These are phyloP conservation scores for Dendrolimus kikuchii DNA, from an alignment of 1,140 invertebrate species.

Conservation along the genomic window DNA sequence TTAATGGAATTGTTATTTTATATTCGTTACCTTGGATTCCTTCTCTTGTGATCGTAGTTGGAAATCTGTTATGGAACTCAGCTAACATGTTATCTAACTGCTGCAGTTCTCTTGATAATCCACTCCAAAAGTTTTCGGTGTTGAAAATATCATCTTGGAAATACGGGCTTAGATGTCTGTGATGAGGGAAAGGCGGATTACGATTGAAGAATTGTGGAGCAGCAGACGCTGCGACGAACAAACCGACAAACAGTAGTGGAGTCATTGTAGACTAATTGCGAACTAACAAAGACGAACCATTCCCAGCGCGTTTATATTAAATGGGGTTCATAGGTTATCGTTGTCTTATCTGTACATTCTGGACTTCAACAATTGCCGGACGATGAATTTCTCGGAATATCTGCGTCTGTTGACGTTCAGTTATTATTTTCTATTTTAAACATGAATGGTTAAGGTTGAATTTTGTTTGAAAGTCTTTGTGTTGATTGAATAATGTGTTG, in stretches of 20 bases:
- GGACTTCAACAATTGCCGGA: constrained; percentile 19
- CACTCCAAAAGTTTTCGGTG: constrained; percentile 26
- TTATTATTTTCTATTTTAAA: too few species aligned
- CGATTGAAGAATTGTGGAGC: constrained; percentile 21
- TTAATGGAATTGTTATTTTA: constrained; percentile 23
- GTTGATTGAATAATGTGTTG: too few species aligned
- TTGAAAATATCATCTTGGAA: constrained; percentile 26
- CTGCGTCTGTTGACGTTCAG: too few species aligned
- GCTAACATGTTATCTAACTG: constrained; percentile 23
- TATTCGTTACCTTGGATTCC: constrained; percentile 30
- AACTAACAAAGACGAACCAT: not conserved
- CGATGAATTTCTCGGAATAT: constrained; percentile 13
- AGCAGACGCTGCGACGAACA: constrained; percentile 23
- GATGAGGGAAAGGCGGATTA: constrained; percentile 4
- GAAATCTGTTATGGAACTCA: constrained; percentile 23
- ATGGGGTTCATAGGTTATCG: constrained; percentile 29
- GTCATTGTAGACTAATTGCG: constrained; percentile 16
- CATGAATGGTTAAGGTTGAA: too few species aligned
- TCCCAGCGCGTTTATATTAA: constrained; percentile 21
- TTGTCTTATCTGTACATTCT: constrained; percentile 55
- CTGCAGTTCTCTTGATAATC: constrained; percentile 20
- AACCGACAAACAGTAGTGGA: constrained; percentile 12
- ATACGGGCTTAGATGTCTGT: constrained; percentile 3
- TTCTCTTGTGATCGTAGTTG: constrained; percentile 13
- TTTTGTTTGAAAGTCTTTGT: too few species aligned